Evolutionary conservation across 2,797 vertebrate genomes (phyloP), one percentile per base, ranked within the genome.

Genomic region (Lemur catta): DNA sequence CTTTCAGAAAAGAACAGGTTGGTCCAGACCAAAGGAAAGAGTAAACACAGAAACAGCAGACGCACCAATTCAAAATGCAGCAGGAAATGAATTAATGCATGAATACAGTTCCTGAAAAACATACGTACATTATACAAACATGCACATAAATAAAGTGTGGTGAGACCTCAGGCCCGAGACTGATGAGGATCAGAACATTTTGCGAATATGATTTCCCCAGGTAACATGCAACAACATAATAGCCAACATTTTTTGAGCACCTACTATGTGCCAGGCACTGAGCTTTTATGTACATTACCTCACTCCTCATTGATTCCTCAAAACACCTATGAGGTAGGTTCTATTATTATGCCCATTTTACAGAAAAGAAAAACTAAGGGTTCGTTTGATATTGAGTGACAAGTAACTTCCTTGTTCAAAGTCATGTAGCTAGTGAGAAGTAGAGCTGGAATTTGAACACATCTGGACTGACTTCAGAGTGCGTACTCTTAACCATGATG

Each of bases 1-100:
- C 43, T 96, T 95, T 85, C 81, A 81, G 88, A n/a, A 95, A 92
- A 97, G 55, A 87, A 95, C 46, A 95, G n/a, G 17, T 91, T 95
- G 78, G n/a, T 80, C 43, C 88, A 82, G 57, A 93, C 18, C 69
- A 84, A 94, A 85, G 20, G 76, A 84, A 93, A 79, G 50, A 81
- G 48, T 80, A 91, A 96, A 93, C 63, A 94, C 5, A 81, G 72
- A 92, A 92, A 93, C 24, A 82, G 69, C 80, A 88, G 76, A 78
- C 85, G n/a, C 10, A 84, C 12, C 41, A 35, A 72, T 76, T 92
- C 72, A 82, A 95, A 95, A 88, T 59, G 17, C 30, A 89, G 18
- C 52, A 96, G 87, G 65, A 87, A 92, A 89, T 91, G 48, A 94
- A 93, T 96, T 67, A 88, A 95, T 80, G 33, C 89, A 41, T 76